Percentiles rank a stretch among this genome's conserved stretches.
Evolutionary conservation across 2,888 invertebrate genomes (phyloP).

Genomic region (Pyrrhia umbra): DNA sequence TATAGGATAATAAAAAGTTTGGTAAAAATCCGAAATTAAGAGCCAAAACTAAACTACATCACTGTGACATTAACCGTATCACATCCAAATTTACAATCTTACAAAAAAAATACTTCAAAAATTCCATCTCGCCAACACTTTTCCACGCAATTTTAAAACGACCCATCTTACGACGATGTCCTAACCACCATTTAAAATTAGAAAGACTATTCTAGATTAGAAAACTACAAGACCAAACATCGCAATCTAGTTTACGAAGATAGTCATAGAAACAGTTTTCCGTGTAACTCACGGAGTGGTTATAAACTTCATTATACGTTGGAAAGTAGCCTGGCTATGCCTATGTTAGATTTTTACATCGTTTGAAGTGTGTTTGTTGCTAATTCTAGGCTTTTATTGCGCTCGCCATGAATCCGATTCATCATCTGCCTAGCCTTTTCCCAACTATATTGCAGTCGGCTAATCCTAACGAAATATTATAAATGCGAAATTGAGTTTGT

Average conservation of each 20-base stretch:
- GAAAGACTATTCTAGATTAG: slow-evolving; percentile 12
- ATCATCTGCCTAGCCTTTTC: too few species aligned
- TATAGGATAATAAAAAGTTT: too few species aligned
- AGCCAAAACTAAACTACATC: too few species aligned
- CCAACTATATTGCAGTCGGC: too few species aligned
- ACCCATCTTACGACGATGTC: neutral
- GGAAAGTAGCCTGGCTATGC: slow-evolving; percentile 30
- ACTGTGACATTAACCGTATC: too few species aligned
- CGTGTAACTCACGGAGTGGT: slow-evolving; percentile 10
- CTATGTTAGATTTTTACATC: slow-evolving; percentile 9
- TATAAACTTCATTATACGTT: slow-evolving; percentile 24
- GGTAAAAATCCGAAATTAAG: too few species aligned
- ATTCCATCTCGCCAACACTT: too few species aligned
- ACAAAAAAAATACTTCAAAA: too few species aligned
- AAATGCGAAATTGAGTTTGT: too few species aligned
- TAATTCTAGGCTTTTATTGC: neutral
- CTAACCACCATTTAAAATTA: slow-evolving; percentile 2
- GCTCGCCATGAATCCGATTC: neutral
- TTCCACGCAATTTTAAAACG: neutral
- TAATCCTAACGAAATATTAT: too few species aligned
- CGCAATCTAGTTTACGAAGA: slow-evolving; percentile 16
- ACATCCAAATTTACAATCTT: too few species aligned
- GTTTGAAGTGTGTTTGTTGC: too few species aligned
- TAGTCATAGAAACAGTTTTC: slow-evolving; percentile 21
- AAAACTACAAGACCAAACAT: slow-evolving; percentile 18